A percentile compares a stretch with the other conserved stretches of the same genome.
Conservation (phyloP, 1,140 invertebrate species). For the Ganaspis sp. region DNA sequence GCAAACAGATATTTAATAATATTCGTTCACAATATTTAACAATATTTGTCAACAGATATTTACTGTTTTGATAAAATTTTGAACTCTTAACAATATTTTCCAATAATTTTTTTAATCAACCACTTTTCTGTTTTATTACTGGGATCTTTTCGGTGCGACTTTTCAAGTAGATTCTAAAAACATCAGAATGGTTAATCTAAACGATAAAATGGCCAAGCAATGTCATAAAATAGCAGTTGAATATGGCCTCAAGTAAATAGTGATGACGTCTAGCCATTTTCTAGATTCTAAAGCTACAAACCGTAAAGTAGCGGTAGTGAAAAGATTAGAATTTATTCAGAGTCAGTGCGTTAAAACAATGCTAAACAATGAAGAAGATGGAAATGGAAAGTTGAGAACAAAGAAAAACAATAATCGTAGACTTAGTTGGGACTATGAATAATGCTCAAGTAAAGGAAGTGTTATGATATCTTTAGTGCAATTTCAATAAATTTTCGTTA, state of each 20-base stretch:
- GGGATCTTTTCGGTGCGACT: too few relatives aligned
- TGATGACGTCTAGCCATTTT: background rate
- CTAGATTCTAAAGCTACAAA: background rate
- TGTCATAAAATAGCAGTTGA: too few relatives aligned
- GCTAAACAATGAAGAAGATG: conserved; percentile 3
- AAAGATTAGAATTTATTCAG: background rate
- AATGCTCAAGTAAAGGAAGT: background rate
- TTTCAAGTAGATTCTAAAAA: too few relatives aligned
- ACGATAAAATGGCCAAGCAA: too few relatives aligned
- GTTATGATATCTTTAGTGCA: conserved; percentile 14
- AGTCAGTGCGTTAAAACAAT: conserved; percentile 2
- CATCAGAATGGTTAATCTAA: too few relatives aligned
- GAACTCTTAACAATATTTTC: too few relatives aligned
- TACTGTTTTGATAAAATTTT: too few relatives aligned
- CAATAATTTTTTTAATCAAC: too few relatives aligned
- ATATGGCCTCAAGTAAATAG: background rate
- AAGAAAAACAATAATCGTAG: conserved; percentile 6
- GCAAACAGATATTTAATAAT: too few relatives aligned
- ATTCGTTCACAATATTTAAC: too few relatives aligned
- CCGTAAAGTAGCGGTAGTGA: background rate
- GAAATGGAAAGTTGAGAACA: conserved; percentile 9
- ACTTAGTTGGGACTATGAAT: background rate
- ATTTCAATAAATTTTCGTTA: conserved; percentile 3
- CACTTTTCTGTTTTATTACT: too few relatives aligned
- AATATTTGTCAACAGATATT: too few relatives aligned